Evolutionary conservation across 1,140 invertebrate genomes (phyloP).

Genomic region (Argopecten irradians): DNA sequence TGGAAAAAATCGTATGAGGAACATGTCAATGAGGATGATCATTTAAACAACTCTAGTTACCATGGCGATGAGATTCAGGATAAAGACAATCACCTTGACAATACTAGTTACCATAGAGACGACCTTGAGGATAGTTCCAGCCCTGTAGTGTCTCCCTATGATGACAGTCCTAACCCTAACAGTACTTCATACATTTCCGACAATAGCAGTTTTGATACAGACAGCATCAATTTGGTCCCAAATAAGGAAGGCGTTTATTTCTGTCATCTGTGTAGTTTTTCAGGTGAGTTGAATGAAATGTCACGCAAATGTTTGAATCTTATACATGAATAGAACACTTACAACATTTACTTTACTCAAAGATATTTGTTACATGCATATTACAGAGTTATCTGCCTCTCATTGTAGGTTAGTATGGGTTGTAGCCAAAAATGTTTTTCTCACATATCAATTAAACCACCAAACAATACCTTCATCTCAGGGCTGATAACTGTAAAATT

Average conservation of each 20-base stretch:
- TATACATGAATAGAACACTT: background rate
- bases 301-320: background rate
- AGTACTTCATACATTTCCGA: slow-evolving; percentile 31
- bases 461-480: background rate
- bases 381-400: too few relatives aligned
- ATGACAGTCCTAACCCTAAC: slow-evolving; percentile 23
- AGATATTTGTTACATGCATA: background rate
- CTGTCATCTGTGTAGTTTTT: slow-evolving; percentile 72
- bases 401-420: background rate
- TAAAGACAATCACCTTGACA: background rate
- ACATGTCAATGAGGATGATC: slow-evolving; percentile 19
- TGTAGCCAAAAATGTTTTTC: background rate
- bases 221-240: slow-evolving; percentile 37
- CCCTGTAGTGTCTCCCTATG: slow-evolving; percentile 28
- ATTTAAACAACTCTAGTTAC: slow-evolving; percentile 20
- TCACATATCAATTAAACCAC: background rate
- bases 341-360: background rate
- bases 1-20: background rate
- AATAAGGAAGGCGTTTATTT: slow-evolving; percentile 66
- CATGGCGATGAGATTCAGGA: slow-evolving; percentile 4
- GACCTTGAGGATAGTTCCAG: slow-evolving; percentile 42
- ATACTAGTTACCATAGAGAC: background rate
- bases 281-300: slow-evolving; percentile 57
- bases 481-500: background rate
- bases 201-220: slow-evolving; percentile 44